A percentile compares a stretch with the other conserved stretches of the same genome.
These are phyloP conservation scores for Gallinago jamesoni DNA, from an alignment of 2,113 vertebrate species.

Conservation along the genomic window DNA sequence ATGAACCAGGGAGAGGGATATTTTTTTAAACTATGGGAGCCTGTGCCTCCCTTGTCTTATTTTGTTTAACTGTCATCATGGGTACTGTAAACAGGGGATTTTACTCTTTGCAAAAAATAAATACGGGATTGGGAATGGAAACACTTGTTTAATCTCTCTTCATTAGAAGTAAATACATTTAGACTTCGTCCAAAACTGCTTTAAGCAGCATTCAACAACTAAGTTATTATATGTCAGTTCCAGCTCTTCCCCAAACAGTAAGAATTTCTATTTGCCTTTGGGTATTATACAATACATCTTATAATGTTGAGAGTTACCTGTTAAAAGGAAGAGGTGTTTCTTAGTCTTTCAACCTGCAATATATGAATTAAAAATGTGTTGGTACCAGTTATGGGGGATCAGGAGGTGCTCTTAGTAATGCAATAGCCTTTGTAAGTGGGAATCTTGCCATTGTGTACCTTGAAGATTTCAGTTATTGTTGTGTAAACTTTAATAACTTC, in stretches of 20 bases:
- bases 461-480: not conserved
- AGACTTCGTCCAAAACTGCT: not conserved
- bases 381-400: not conserved
- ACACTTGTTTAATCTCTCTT: not conserved
- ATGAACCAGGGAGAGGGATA: not conserved
- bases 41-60: not conserved
- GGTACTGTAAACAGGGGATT: not conserved
- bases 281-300: not conserved
- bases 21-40: not conserved
- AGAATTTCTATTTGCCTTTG: not conserved
- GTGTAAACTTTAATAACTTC: not conserved
- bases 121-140: not conserved
- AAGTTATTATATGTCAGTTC: not conserved
- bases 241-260: not conserved
- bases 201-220: not conserved
- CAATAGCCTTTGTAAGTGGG: not conserved
- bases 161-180: not conserved
- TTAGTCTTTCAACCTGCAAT: not conserved
- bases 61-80: not conserved
- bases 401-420: not conserved
- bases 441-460: not conserved
- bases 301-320: not conserved
- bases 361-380: not conserved
- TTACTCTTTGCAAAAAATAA: not conserved
- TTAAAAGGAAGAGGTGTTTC: not conserved